These are phyloP conservation scores for Mionectes olivaceus DNA, from an alignment of 2,797 vertebrate species.

Conservation along the genomic window DNA sequence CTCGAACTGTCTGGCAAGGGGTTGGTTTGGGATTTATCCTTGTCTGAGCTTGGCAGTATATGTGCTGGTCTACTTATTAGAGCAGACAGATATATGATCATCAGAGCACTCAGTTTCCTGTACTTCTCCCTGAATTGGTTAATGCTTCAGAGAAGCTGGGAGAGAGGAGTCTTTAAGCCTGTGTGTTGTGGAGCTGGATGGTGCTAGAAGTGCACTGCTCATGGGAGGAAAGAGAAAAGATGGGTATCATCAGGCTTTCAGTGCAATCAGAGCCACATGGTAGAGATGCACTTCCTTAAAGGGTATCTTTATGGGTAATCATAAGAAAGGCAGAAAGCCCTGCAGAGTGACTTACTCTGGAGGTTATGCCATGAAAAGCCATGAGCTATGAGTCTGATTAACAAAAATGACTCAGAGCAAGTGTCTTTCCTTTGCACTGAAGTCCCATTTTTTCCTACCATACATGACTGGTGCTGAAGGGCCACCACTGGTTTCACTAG, in stretches of 20 bases:
- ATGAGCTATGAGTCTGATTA: neutral
- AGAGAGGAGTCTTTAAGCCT: neutral
- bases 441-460: neutral
- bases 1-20: neutral
- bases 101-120: neutral
- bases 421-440: neutral
- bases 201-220: neutral
- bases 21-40: constrained; percentile 1
- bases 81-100: neutral
- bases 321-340: neutral
- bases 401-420: neutral
- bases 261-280: neutral
- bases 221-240: neutral
- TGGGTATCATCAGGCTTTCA: neutral
- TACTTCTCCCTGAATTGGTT: neutral
- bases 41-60: neutral
- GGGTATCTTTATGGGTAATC: neutral
- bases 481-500: neutral
- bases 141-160: neutral
- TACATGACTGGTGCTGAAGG: neutral
- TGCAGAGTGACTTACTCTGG: neutral
- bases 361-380: neutral
- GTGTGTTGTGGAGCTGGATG: neutral
- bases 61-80: neutral
- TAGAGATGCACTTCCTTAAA: neutral